A percentile compares a stretch with the other conserved stretches of the same genome.
phyloP scores from a whole-genome alignment of 2,888 invertebrate species.

The Neuroscelio doddi region DNA sequence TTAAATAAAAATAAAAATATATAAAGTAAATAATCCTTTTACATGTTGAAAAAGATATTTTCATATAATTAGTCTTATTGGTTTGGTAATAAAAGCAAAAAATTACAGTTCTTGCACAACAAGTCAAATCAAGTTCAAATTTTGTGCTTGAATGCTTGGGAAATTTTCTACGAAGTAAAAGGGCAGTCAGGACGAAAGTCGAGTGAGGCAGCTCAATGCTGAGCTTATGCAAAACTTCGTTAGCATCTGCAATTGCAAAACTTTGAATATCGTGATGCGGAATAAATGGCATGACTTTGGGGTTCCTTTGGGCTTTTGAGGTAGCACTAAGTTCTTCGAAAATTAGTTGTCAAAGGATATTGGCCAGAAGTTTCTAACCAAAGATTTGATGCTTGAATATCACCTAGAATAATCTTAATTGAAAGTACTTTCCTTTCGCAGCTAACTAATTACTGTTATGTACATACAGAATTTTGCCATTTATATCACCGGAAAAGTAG shows the following conservation, averaged over 20 bases:
- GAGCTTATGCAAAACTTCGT: conserved; percentile 32
- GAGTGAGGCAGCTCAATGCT: conserved; percentile 17
- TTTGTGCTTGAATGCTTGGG: conserved; percentile 21
- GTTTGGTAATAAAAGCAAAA: conserved; percentile 8
- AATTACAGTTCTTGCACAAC: conserved; percentile 9
- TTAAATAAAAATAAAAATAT: too few relatives aligned
- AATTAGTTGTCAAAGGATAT: conserved; percentile 19
- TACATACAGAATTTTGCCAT: too few relatives aligned
- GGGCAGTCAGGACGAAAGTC: conserved; percentile 16
- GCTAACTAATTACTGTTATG: too few relatives aligned
- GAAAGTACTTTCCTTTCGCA: conserved; percentile 5
- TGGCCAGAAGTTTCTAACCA: conserved; percentile 9
- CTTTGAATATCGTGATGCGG: conserved; percentile 26
- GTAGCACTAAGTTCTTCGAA: conserved; percentile 20
- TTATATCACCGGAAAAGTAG: too few relatives aligned
- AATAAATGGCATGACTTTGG: conserved; percentile 35
- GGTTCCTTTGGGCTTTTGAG: conserved; percentile 18
- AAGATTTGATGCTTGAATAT: conserved; percentile 23
- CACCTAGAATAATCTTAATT: conserved; percentile 22
- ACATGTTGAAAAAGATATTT: conserved; percentile 7
- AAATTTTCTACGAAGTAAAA: conserved; percentile 22
- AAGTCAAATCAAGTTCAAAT: conserved; percentile 34
- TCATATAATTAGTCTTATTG: conserved; percentile 11
- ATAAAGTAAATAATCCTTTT: too few relatives aligned
- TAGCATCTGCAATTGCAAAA: conserved; percentile 33